Percentiles rank a stretch among this genome's conserved stretches.
Conservation (phyloP, 2,888 invertebrate genomes). For the Augiades crinisus region DNA sequence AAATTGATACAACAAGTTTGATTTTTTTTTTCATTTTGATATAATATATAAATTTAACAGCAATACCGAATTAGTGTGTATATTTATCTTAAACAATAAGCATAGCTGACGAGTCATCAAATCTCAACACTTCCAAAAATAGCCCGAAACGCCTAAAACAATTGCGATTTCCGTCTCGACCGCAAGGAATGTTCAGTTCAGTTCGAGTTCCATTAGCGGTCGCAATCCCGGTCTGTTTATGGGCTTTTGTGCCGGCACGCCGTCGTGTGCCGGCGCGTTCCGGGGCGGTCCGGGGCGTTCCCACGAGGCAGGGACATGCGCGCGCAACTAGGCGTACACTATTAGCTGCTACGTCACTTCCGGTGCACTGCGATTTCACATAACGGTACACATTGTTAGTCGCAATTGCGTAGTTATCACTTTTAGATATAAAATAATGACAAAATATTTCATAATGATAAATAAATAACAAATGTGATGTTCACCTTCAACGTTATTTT, state of each 20-base stretch:
- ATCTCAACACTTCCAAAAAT: not conserved
- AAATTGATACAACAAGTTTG: too few species aligned
- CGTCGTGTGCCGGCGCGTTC: too few species aligned
- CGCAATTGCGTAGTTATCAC: constrained; percentile 8
- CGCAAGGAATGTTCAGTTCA: not conserved
- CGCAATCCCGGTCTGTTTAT: constrained; percentile 8
- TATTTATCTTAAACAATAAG: too few species aligned
- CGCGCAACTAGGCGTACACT: constrained; percentile 41
- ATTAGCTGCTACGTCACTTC: constrained; percentile 50
- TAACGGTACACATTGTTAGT: constrained; percentile 44
- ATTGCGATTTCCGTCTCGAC: not conserved
- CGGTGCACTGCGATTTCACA: constrained; percentile 38
- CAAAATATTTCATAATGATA: not conserved
- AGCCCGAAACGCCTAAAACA: not conserved
- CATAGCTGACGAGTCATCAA: too few species aligned
- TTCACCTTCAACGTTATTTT: too few species aligned
- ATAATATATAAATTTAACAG: too few species aligned
- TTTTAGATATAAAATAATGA: constrained; percentile 1
- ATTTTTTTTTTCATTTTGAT: too few species aligned
- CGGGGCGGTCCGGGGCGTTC: too few species aligned
- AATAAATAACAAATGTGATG: too few species aligned
- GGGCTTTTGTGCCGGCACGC: too few species aligned
- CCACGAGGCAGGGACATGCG: constrained; percentile 50
- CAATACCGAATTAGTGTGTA: too few species aligned
- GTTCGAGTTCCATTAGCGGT: constrained; percentile 8